These are phyloP conservation scores for Acleris literana DNA, from an alignment of 2,888 invertebrate species.

Conservation along the genomic window DNA sequence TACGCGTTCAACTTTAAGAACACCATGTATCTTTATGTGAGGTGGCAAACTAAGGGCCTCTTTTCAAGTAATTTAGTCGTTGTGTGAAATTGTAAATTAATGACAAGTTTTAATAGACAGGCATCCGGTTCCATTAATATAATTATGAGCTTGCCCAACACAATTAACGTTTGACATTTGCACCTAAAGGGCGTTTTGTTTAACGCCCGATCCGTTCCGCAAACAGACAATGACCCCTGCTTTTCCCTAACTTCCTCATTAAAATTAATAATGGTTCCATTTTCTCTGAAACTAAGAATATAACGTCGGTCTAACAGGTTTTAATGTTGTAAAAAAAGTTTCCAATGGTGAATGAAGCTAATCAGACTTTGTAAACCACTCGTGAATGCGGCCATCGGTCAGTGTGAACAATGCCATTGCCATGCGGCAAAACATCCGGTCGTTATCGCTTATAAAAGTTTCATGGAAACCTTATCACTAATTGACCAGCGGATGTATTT, in stretches of 20 bases:
- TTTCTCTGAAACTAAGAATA: not conserved
- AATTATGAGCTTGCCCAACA: slow-evolving; percentile 48
- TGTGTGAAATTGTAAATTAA: too few relatives aligned
- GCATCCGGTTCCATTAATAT: slow-evolving; percentile 53
- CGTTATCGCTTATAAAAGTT: slow-evolving; percentile 67
- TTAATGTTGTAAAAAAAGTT: slow-evolving; percentile 11
- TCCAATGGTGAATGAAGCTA: slow-evolving; percentile 32
- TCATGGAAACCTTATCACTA: slow-evolving; percentile 53
- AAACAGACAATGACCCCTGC: slow-evolving; percentile 41
- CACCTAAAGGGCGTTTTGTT: slow-evolving; percentile 54
- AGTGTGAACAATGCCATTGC: slow-evolving; percentile 63
- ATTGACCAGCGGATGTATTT: slow-evolving; percentile 29
- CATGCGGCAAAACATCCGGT: slow-evolving; percentile 76
- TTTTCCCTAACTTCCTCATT: slow-evolving; percentile 28
- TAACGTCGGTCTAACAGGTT: not conserved
- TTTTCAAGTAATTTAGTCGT: too few relatives aligned
- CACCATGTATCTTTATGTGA: too few relatives aligned
- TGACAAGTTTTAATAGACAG: slow-evolving; percentile 29
- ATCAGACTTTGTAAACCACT: slow-evolving; percentile 30
- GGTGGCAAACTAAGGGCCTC: too few relatives aligned
- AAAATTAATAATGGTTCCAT: slow-evolving; percentile 17
- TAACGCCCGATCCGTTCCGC: slow-evolving; percentile 43
- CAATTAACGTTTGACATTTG: slow-evolving; percentile 59
- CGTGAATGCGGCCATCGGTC: slow-evolving; percentile 41
- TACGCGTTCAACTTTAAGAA: too few relatives aligned